Conservation (phyloP, 2,113 vertebrate species). For the Gadus chalcogrammus region DNA sequence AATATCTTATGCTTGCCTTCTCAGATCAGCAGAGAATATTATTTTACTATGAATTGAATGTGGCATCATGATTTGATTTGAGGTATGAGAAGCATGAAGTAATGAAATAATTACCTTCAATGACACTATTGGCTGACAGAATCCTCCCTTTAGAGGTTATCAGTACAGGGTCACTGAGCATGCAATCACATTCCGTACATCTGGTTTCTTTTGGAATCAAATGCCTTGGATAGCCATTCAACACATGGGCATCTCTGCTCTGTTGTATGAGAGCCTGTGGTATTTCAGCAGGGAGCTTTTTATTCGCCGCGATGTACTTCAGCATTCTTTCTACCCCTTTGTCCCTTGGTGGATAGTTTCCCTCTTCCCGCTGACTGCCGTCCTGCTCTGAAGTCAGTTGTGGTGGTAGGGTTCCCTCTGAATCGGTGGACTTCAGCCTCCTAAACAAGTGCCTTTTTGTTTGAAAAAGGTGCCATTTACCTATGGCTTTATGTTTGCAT, state of each 20-base stretch:
- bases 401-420: too few relatives aligned
- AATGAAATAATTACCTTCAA: background rate
- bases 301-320: background rate
- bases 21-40: too few relatives aligned
- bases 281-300: too few relatives aligned
- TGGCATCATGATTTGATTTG: too few relatives aligned
- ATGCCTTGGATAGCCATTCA: too few relatives aligned
- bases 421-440: background rate
- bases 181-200: too few relatives aligned
- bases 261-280: background rate
- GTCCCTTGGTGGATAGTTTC: background rate
- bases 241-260: background rate
- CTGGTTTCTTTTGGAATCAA: background rate
- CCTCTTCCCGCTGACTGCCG: background rate
- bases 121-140: background rate
- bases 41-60: too few relatives aligned
- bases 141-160: background rate
- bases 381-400: background rate
- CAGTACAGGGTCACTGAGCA: too few relatives aligned
- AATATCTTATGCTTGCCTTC: too few relatives aligned
- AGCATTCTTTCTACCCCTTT: background rate
- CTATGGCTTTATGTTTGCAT: slow-evolving; percentile 7
- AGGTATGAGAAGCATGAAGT: too few relatives aligned
- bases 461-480: slow-evolving; percentile 8
- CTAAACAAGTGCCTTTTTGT: background rate